Percentiles rank a stretch among this genome's conserved stretches.
These are phyloP conservation scores for Goniozus legneri DNA, from an alignment of 1,140 invertebrate genomes.

Conservation along the genomic window DNA sequence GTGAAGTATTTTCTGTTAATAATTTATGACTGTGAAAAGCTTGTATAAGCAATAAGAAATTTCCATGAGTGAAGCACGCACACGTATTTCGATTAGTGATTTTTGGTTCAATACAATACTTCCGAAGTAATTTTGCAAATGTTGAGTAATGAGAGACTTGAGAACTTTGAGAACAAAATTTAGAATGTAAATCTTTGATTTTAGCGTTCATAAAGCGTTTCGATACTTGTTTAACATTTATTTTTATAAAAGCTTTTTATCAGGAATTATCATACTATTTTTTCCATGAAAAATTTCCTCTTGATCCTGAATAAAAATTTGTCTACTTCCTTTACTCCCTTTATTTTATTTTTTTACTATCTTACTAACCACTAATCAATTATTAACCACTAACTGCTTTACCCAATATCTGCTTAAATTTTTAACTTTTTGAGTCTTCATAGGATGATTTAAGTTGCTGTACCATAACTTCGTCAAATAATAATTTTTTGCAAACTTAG, in stretches of 20 bases:
- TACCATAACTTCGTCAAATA: neutral
- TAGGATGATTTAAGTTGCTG: neutral
- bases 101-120: too few relatives aligned
- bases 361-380: neutral
- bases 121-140: too few relatives aligned
- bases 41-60: constrained; percentile 12
- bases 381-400: neutral
- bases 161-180: too few relatives aligned
- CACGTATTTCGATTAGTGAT: too few relatives aligned
- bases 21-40: constrained; percentile 13
- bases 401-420: neutral
- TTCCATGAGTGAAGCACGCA: constrained; percentile 18
- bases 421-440: neutral
- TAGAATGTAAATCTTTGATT: too few relatives aligned
- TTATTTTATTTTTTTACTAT: neutral
- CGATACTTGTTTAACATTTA: neutral
- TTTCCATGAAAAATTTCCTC: neutral
- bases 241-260: constrained; percentile 3
- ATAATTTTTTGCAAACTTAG: neutral
- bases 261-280: neutral
- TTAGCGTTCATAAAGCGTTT: neutral
- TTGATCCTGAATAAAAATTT: neutral
- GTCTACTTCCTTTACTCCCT: neutral
- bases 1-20: too few relatives aligned
- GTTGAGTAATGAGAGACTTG: too few relatives aligned